Percentiles rank a stretch among this genome's conserved stretches.
These are phyloP conservation scores for Choristoneura rosaceana DNA, from an alignment of 2,888 invertebrate genomes.

Conservation along the genomic window DNA sequence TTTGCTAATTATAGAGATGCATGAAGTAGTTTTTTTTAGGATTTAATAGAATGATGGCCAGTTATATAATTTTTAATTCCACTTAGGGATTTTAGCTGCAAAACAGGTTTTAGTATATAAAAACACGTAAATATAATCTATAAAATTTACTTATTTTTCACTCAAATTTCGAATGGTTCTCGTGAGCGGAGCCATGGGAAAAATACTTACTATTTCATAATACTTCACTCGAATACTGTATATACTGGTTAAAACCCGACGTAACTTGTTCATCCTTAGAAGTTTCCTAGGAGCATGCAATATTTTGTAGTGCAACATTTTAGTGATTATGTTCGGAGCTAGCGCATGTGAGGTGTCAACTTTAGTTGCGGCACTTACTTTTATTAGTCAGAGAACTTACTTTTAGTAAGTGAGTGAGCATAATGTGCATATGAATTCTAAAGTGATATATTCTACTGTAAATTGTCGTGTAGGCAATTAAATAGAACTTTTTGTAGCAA, in stretches of 20 bases:
- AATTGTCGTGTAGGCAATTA: not conserved
- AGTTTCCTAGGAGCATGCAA: slow-evolving; percentile 13
- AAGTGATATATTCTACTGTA: not conserved
- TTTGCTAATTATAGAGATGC: no score
- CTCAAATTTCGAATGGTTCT: no score
- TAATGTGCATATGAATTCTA: not conserved
- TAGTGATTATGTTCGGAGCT: slow-evolving; percentile 19
- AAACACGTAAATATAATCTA: no score
- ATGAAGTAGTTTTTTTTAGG: no score
- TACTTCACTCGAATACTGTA: not conserved
- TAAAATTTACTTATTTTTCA: no score
- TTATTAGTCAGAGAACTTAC: not conserved
- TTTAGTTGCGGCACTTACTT: not conserved
- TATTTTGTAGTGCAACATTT: slow-evolving; percentile 31
- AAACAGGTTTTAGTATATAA: no score
- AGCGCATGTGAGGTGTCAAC: slow-evolving; percentile 28
- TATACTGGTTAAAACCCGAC: not conserved
- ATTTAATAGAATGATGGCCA: no score
- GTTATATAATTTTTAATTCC: no score
- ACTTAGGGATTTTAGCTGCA: no score
- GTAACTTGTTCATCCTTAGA: slow-evolving; percentile 12
- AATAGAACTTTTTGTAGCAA: not conserved
- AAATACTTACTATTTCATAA: not conserved
- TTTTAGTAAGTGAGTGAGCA: not conserved
- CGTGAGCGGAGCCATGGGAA: no score